Evolutionary conservation across 2,888 invertebrate genomes (phyloP).

Genomic region (Sturmia bella): DNA sequence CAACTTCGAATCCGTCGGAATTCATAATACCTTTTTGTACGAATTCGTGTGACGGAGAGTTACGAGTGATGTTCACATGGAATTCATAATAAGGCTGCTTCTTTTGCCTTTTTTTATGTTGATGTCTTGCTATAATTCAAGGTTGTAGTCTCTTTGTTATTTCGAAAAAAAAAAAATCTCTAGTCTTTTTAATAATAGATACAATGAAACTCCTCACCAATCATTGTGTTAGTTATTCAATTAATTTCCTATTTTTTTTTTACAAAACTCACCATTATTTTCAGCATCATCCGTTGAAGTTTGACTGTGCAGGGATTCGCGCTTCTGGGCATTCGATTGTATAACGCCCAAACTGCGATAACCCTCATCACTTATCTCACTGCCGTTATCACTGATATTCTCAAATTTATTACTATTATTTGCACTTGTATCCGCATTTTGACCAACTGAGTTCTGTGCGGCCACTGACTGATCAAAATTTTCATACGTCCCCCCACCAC

Average conservation of each 20-base stretch:
- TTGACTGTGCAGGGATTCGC: conserved; percentile 88
- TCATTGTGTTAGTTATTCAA: no score
- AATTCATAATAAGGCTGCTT: no score
- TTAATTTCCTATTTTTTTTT: background rate
- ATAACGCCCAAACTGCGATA: conserved; percentile 90
- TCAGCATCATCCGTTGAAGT: conserved; percentile 88
- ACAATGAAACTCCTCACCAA: no score
- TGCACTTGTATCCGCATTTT: conserved; percentile 61
- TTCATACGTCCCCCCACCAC: conserved; percentile 65
- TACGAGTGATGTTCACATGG: no score
- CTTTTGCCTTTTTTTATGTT: no score
- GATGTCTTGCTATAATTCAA: no score
- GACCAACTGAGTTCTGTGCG: conserved; percentile 30
- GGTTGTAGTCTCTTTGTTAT: no score
- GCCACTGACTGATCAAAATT: conserved; percentile 64
- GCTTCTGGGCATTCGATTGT: conserved; percentile 83
- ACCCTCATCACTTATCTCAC: conserved; percentile 92
- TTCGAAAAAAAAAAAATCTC: no score
- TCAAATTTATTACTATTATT: conserved; percentile 81
- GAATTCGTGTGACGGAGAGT: no score
- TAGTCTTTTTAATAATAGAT: no score
- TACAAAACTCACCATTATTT: conserved; percentile 84
- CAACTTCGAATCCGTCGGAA: no score
- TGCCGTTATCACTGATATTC: conserved; percentile 89
- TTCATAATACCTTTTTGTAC: no score